Evolutionary conservation across 2,888 invertebrate species (phyloP).

Genomic region (Meiosimyza decipiens): DNA sequence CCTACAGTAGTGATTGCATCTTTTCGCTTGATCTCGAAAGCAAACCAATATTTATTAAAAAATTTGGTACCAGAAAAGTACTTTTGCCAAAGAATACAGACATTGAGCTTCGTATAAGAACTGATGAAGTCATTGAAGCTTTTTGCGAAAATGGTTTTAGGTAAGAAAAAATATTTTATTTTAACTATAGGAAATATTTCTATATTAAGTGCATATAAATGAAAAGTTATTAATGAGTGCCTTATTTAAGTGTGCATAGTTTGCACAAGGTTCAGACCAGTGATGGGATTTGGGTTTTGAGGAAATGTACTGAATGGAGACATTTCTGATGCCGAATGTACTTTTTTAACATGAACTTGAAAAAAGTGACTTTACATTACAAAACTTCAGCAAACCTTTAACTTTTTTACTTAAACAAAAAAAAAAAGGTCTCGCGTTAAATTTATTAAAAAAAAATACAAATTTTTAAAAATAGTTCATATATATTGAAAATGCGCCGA

Average conservation of each 20-base stretch:
- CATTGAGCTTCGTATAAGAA: background rate
- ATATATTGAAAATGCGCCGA: too few species aligned
- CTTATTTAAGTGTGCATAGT: too few species aligned
- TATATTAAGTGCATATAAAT: too few species aligned
- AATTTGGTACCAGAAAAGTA: slow-evolving; percentile 3
- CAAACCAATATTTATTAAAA: background rate
- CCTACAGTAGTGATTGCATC: background rate
- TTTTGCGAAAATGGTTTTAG: slow-evolving; percentile 12
- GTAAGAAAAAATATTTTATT: background rate
- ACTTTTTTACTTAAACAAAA: too few species aligned
- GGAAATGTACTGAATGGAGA: background rate
- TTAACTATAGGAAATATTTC: slow-evolving; percentile 38
- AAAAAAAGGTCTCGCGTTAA: too few species aligned
- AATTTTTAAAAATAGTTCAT: too few species aligned
- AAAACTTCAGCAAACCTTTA: too few species aligned
- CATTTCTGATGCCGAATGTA: background rate
- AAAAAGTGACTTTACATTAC: too few species aligned
- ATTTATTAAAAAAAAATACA: too few species aligned
- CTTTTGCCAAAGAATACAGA: background rate
- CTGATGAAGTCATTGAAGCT: slow-evolving; percentile 1
- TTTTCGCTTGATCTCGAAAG: background rate
- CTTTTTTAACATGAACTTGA: background rate
- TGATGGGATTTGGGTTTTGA: background rate
- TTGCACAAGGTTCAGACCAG: too few species aligned
- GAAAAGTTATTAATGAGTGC: too few species aligned